Conservation (phyloP, 2,797 vertebrate species). For the Platyrinchus mystaceus region DNA sequence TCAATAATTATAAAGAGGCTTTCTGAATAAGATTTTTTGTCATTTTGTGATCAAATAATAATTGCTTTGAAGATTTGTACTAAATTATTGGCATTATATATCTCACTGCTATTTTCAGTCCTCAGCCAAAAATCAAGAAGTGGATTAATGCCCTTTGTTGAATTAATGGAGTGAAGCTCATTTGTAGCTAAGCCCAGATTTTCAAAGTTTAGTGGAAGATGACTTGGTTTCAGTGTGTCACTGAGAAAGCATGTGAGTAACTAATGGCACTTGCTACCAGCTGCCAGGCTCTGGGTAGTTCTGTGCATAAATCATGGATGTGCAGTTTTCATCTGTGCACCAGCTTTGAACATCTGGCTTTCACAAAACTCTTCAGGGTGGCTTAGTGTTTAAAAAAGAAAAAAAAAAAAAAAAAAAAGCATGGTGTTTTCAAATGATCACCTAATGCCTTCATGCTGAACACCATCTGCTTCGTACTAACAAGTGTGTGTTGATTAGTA, state of each 20-base stretch:
- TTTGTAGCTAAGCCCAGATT: slow-evolving; percentile 10
- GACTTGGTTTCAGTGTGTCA: neutral
- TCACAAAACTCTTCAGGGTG: neutral
- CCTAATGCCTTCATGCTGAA: slow-evolving; percentile 29
- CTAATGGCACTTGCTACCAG: neutral
- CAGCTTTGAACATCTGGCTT: slow-evolving; percentile 42
- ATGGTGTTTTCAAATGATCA: slow-evolving; percentile 20
- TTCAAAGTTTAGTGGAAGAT: neutral
- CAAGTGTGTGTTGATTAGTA: neutral
- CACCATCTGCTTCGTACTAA: slow-evolving; percentile 51
- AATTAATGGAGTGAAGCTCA: neutral
- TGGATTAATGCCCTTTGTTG: neutral
- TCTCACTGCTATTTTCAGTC: neutral
- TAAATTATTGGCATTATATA: neutral
- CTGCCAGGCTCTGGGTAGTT: neutral
- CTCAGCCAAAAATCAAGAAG: neutral
- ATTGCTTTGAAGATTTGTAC: neutral
- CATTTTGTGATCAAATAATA: neutral
- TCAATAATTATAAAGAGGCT: neutral
- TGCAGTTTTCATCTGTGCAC: neutral
- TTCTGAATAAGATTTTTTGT: neutral
- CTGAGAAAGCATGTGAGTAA: neutral
- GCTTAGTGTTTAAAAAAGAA: neutral
- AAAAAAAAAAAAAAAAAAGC: neutral
- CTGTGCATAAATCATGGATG: neutral